Evolutionary conservation across 1,140 invertebrate genomes (phyloP).

Genomic region (Halyomorpha halys): DNA sequence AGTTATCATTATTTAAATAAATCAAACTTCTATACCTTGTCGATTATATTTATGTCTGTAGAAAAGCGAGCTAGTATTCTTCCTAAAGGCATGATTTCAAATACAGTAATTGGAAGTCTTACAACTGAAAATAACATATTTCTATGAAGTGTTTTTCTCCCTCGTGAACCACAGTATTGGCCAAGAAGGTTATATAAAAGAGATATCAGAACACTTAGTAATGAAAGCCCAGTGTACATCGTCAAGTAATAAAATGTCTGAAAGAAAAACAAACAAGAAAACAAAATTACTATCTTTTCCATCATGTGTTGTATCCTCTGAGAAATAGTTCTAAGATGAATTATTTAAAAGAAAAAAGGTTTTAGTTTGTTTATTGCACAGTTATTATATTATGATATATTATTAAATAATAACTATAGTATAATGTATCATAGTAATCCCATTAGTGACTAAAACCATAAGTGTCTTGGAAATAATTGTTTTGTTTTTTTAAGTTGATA

Average conservation of each 20-base stretch:
- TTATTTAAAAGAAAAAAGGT: no score
- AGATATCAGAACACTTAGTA: constrained; percentile 46
- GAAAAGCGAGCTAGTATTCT: constrained; percentile 67
- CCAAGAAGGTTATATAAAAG: constrained; percentile 44
- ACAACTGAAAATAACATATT: constrained; percentile 51
- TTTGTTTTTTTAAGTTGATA: no score
- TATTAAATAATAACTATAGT: no score
- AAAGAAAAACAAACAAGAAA: constrained; percentile 31
- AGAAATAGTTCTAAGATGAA: no score
- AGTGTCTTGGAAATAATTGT: no score
- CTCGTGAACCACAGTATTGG: constrained; percentile 50
- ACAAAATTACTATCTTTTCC: no score
- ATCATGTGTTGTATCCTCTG: no score
- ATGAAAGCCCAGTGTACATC: constrained; percentile 45
- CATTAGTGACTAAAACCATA: no score
- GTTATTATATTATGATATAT: no score
- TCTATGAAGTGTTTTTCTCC: constrained; percentile 50
- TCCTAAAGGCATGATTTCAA: constrained; percentile 60
- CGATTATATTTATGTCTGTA: constrained; percentile 58
- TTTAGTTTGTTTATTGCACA: no score
- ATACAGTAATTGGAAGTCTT: constrained; percentile 52
- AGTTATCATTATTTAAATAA: neutral
- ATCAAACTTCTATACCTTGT: constrained; percentile 49
- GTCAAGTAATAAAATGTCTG: constrained; percentile 46
- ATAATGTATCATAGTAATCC: no score